Percentiles rank a stretch among this genome's conserved stretches.
phyloP scores from a whole-genome alignment of 2,797 vertebrate species.

The Chelon auratus region DNA sequence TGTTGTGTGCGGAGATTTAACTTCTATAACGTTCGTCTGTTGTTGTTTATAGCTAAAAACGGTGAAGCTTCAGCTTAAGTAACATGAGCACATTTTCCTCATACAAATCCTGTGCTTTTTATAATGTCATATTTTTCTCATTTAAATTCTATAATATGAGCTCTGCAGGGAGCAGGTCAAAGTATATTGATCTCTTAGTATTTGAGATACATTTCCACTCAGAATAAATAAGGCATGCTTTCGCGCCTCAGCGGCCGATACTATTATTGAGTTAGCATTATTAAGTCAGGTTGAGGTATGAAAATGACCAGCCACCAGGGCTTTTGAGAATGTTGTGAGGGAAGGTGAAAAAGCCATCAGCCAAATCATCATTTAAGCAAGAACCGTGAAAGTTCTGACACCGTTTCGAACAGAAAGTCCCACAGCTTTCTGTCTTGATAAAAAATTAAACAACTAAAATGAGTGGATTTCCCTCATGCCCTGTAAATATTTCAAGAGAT shows the following conservation, averaged over 20 bases:
- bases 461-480: conserved; percentile 19
- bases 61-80: too few species aligned
- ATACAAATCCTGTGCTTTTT: too few species aligned
- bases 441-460: conserved; percentile 21
- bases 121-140: too few species aligned
- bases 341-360: background rate
- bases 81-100: too few species aligned
- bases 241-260: too few species aligned
- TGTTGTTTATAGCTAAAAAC: too few species aligned
- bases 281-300: background rate
- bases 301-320: background rate
- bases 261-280: background rate
- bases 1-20: background rate
- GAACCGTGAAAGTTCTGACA: conserved; percentile 3
- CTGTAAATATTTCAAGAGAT: conserved; percentile 47
- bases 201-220: background rate
- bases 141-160: background rate
- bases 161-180: background rate
- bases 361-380: conserved; percentile 1
- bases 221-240: too few species aligned
- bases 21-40: background rate
- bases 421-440: conserved; percentile 18
- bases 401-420: background rate
- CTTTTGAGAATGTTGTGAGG: background rate
- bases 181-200: background rate